Evolutionary conservation across 1,140 invertebrate species (phyloP).

Genomic region (Sinonovacula constricta): DNA sequence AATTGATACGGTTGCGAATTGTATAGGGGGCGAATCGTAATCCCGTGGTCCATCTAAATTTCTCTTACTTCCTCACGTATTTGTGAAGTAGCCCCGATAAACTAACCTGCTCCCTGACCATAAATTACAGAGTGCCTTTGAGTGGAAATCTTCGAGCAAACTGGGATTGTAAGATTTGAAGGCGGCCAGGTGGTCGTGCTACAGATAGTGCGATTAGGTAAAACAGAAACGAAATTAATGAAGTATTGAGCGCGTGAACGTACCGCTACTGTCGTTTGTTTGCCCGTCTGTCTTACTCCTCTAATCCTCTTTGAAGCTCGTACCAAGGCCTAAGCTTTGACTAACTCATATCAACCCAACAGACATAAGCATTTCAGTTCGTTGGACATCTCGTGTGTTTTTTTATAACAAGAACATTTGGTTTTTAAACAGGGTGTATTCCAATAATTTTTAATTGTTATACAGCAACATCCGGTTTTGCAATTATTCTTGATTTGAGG

Average conservation of each 20-base stretch:
- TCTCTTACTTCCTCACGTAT: conserved; percentile 64
- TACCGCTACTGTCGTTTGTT: neutral
- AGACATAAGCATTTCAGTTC: too few species aligned
- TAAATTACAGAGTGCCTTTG: conserved; percentile 53
- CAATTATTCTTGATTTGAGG: neutral
- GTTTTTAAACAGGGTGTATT: neutral
- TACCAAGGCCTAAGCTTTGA: too few species aligned
- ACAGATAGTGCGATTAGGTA: conserved; percentile 15
- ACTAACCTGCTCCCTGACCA: conserved; percentile 55
- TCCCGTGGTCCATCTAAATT: conserved; percentile 45
- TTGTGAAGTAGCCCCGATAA: conserved; percentile 64
- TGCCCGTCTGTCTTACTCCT: neutral
- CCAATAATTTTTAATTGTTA: neutral
- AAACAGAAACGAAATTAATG: neutral
- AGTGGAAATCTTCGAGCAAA: conserved; percentile 19
- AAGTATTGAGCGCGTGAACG: neutral
- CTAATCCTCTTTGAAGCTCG: too few species aligned
- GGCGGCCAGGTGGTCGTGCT: conserved; percentile 30
- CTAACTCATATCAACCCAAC: too few species aligned
- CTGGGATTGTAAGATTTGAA: conserved; percentile 37
- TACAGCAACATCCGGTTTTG: neutral
- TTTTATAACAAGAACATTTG: too few species aligned
- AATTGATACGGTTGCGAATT: conserved; percentile 41
- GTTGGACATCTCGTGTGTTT: too few species aligned
- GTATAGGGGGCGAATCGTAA: conserved; percentile 30